Evolutionary conservation across 2,888 invertebrate species (phyloP), one percentile per base, ranked within the genome.

Genomic region (Ctena decussata): DNA sequence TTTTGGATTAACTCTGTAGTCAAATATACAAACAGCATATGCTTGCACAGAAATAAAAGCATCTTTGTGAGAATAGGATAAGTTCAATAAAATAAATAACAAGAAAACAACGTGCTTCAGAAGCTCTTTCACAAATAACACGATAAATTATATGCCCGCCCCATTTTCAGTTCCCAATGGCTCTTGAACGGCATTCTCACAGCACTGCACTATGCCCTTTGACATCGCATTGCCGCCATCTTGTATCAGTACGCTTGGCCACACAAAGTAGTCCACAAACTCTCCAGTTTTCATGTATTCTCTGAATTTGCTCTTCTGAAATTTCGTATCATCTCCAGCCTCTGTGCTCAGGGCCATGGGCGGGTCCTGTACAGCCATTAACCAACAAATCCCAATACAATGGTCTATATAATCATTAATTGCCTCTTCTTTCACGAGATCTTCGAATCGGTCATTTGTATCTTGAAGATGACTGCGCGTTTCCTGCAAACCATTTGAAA

Each of bases 291-390:
- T 72, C 24, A 18, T 72, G 44, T 41, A 72, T 41, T 41, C 72
- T 35, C 46, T 39, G 44, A 21, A 41, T 6, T 72, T 72, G 15
- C 0, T 24, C 12, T 44, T 41, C 5, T 44, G 41, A 41, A 72
- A 46, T 8, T 41, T 21, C 15, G 21, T 24, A 21, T 72, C 30
- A 1, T 8, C 32, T 1, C 27, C 72, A 12, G 21, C n/a, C 27
- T 24, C 72, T 21, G 0, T 30, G 12, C 35, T 30, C 18, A 72
- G 24, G 12, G 46, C 72, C 41, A 41, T 44, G 15, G 72, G 72
- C n/a, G 72, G 72, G 44, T 72, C 72, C 18, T 72, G 72, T 8
- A 72, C 46, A 5, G 72, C 21, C 44, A 72, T 72, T 46, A 72
- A 46, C 72, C 72, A 72, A 44, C 72, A 72, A 12, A 72, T 8